Conservation (phyloP, 1,140 invertebrate genomes). For the Pomacea maculata region DNA sequence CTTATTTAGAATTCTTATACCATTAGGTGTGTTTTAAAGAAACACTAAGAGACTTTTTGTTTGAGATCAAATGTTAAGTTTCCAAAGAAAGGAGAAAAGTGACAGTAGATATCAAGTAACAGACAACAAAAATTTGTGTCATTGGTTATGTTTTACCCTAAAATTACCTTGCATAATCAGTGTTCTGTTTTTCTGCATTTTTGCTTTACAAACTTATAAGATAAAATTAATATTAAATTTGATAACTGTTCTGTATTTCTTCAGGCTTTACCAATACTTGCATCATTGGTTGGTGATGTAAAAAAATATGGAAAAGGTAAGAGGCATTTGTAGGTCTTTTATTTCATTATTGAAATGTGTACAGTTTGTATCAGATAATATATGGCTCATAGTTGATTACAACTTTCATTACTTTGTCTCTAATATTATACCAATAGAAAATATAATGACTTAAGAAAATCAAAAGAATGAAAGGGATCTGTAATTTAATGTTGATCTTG, state of each 20-base stretch:
- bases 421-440: too few relatives aligned
- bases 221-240: too few relatives aligned
- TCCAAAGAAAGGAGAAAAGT: too few relatives aligned
- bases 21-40: neutral
- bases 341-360: too few relatives aligned
- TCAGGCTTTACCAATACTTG: slow-evolving; percentile 46
- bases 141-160: neutral
- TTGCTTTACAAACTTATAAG: neutral
- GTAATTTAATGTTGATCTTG: neutral
- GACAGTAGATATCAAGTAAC: too few relatives aligned
- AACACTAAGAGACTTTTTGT: neutral
- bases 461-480: neutral
- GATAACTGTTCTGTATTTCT: slow-evolving; percentile 13
- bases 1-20: too few relatives aligned
- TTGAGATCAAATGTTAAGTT: neutral
- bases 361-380: too few relatives aligned
- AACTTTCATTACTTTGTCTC: neutral
- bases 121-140: neutral
- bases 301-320: slow-evolving; percentile 35
- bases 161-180: neutral
- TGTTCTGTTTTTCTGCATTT: neutral
- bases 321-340: slow-evolving; percentile 4
- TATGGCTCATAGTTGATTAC: too few relatives aligned
- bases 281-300: slow-evolving; percentile 51
- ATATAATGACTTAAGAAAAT: neutral